Evolutionary conservation across 2,797 vertebrate species (phyloP).

Genomic region (Thalassophryne amazonica): DNA sequence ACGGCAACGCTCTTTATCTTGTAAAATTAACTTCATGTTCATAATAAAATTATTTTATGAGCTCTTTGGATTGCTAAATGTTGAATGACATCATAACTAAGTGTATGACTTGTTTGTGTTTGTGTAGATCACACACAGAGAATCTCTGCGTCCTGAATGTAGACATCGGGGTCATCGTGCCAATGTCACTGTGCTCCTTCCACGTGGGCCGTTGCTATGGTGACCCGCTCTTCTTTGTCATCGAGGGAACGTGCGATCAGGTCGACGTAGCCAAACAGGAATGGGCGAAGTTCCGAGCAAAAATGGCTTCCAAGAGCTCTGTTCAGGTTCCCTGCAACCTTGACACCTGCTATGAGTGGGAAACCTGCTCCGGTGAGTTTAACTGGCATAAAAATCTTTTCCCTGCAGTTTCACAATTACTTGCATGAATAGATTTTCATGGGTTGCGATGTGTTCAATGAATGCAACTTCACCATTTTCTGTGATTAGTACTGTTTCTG

Average conservation of each 20-base stretch:
- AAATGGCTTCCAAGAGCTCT: slow-evolving; percentile 76
- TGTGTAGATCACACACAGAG: slow-evolving; percentile 73
- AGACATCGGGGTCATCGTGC: slow-evolving; percentile 45
- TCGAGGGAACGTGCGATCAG: slow-evolving; percentile 65
- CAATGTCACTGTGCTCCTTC: slow-evolving; percentile 82
- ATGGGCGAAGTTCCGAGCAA: slow-evolving; percentile 82
- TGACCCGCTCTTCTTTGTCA: slow-evolving; percentile 79
- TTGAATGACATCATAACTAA: no score
- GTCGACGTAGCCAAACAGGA: slow-evolving; percentile 43
- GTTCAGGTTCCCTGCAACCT: slow-evolving; percentile 78
- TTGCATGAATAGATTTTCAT: neutral
- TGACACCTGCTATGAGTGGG: slow-evolving; percentile 90
- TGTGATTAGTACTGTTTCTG: no score
- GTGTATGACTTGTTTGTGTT: no score
- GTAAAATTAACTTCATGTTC: no score
- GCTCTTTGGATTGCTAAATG: no score
- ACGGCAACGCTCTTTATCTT: no score
- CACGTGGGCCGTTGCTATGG: slow-evolving; percentile 81
- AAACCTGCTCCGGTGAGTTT: slow-evolving; percentile 82
- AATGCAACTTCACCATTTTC: no score
- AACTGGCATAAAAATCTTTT: neutral
- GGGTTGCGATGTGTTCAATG: no score
- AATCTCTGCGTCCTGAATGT: slow-evolving; percentile 81
- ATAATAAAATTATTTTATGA: no score
- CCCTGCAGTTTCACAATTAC: neutral